Base-by-base conservation (phyloP, 30 jellyfish, hydroid and myxozoan species). In the Hydractinia symbiolongicarpus region DNA sequence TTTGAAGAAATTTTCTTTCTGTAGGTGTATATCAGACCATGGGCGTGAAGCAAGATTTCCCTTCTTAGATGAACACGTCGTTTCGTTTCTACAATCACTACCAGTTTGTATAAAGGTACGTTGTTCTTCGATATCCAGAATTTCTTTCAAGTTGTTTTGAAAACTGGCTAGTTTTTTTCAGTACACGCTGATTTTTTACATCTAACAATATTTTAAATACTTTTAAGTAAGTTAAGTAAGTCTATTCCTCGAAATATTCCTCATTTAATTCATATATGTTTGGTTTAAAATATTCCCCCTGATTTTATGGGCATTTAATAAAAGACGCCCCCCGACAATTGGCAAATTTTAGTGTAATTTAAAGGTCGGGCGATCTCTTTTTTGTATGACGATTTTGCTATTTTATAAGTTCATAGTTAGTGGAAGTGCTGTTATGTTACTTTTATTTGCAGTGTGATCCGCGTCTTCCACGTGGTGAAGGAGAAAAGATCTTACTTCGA, bases 1-100 rank as follows among this genome's bases (percentile, higher is more conserved):
- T 11, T 16, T 20, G 50, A 71, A 17, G 9, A 17, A 15, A 50
- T 62, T 40, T 21, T 54, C 54, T 30, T 40, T 71, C 61, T 72
- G 10, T 52, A 90, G 98, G 16, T 91, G 98, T 82, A 86, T 91
- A 68, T 91, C 98, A 7, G 98, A 91, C 55, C 98, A 91, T 70
- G 98, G 98, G 11, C 89, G 93, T 7, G 98, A 91, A 61, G 94
- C 96, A 0, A 81, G 98, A 16, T 91, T 91, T 83, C 98, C 98
- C 9, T 91, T 82, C 52, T 81, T 91, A 30, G 98, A 91, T 77
- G 98, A 91, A 83, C 81, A 86, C 73, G 95, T 91, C 53, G 96
- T 86, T 50, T 10, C 91, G 54, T 91, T 82, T 75, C 86, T 91
- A 11, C 70, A 83, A 57, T 58, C 54, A 5, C 85, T 86, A 7